Conservation (phyloP, 2,888 invertebrate species). For the Colletes collaris region DNA sequence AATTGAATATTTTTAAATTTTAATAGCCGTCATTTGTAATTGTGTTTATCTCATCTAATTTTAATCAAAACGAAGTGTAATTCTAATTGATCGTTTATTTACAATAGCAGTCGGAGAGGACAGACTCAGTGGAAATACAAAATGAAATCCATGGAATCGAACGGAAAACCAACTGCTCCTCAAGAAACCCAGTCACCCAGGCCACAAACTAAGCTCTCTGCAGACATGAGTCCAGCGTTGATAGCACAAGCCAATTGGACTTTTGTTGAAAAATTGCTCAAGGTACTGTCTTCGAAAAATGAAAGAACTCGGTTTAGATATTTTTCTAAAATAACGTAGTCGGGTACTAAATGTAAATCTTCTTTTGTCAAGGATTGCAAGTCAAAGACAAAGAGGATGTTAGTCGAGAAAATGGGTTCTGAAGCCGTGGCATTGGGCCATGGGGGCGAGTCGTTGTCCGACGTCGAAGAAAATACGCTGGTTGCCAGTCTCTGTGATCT, state of each 20-base stretch:
- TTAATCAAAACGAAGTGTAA: background rate
- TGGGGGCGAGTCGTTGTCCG: constrained; percentile 89
- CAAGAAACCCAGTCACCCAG: constrained; percentile 82
- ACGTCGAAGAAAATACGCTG: constrained; percentile 97
- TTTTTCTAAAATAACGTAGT: background rate
- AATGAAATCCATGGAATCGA: constrained; percentile 81
- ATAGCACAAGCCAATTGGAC: constrained; percentile 99
- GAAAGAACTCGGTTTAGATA: background rate
- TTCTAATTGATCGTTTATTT: background rate
- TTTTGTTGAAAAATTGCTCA: constrained; percentile 98
- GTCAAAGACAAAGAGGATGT: constrained; percentile 98
- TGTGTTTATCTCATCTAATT: background rate
- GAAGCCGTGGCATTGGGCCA: constrained; percentile 98
- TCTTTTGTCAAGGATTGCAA: constrained; percentile 89
- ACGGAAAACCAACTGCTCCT: constrained; percentile 77
- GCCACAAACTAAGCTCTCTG: constrained; percentile 85
- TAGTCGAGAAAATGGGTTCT: constrained; percentile 99
- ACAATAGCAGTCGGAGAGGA: constrained; percentile 78
- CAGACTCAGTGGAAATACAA: constrained; percentile 82
- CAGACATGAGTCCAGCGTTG: constrained; percentile 92
- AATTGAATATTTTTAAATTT: background rate
- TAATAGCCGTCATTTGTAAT: background rate
- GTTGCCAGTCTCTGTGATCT: constrained; percentile 99
- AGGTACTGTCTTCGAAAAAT: constrained; percentile 85
- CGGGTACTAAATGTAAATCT: background rate